Evolutionary conservation across 1,140 invertebrate species (phyloP), one percentile per base, ranked within the genome.

Genomic region (Drosophila biarmipes): DNA sequence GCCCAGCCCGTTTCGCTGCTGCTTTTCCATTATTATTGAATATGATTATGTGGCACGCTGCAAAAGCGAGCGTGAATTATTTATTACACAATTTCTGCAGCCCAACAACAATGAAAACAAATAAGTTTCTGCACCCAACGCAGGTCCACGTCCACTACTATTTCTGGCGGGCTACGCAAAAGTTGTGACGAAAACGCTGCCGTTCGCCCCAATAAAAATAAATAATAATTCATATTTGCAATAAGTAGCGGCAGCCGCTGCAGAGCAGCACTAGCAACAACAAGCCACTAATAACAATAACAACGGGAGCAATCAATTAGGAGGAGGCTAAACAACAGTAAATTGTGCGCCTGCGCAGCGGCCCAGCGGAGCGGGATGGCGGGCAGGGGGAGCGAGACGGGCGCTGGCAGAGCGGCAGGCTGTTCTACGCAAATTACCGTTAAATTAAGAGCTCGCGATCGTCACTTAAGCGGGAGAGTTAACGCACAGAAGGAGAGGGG

Each of bases 31-130:
- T 82, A 69, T 81, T 89, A 84, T 87, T 87, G 84, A 89, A 87
- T 89, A 87, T 87, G 84, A 87, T 89, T 87, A 89, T 82, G 79
- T 89, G 82, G 82, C 82, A 86, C 82, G 82, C 82, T 86, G 82
- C 82, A 81, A 87, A 87, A 82, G 78, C 69, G 64, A 82, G 82
- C 82, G 69, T 81, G 87, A 81, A 87, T 87, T 86, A 86, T 86
- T 86, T 86, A 86, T 86, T 86, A 82, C 82, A 86, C 81, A 86
- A 86, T 81, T 87, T 72, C 58, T 59, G 66, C 73, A 55, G 58
- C 40, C 53, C 54, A 78, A 43, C 53, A 66, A 51, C 66, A 78
- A 64, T 58, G 62, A 79, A 67, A 80, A 62, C 68, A 80, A 69
- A 75, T 81, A 82, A 87, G 77, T 77, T 71, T 84, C 64, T 69